phyloP scores from a whole-genome alignment of 2,888 invertebrate species.

The Emmelina monodactyla region DNA sequence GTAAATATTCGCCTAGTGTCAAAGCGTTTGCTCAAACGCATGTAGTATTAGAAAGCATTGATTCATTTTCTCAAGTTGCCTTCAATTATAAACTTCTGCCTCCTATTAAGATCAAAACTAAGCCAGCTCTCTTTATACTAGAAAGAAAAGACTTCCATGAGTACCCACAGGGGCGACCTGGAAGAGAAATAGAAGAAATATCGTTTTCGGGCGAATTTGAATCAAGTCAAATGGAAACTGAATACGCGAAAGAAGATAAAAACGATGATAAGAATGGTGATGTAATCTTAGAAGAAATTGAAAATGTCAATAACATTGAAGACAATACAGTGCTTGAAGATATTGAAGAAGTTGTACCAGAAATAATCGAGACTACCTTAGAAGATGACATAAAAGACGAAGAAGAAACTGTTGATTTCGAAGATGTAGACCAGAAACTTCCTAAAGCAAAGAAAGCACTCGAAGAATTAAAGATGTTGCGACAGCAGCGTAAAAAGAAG shows the following conservation, averaged over 20 bases:
- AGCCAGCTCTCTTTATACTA: slow-evolving; percentile 82
- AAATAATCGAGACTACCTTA: slow-evolving; percentile 15
- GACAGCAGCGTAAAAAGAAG: slow-evolving; percentile 46
- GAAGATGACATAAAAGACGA: too few relatives aligned
- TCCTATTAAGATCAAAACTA: slow-evolving; percentile 82
- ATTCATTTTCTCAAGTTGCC: slow-evolving; percentile 83
- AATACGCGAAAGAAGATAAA: slow-evolving; percentile 12
- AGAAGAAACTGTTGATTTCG: slow-evolving; percentile 15
- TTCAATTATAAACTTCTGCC: slow-evolving; percentile 81
- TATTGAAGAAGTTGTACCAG: slow-evolving; percentile 11
- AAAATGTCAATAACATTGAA: slow-evolving; percentile 15
- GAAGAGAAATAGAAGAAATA: slow-evolving; percentile 15
- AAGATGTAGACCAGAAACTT: slow-evolving; percentile 21
- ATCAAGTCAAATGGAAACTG: slow-evolving; percentile 15
- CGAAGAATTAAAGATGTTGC: slow-evolving; percentile 34
- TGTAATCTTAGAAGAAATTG: slow-evolving; percentile 12
- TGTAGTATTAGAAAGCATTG: slow-evolving; percentile 76
- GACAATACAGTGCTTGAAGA: slow-evolving; percentile 7
- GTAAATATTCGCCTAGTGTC: slow-evolving; percentile 78
- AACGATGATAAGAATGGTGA: slow-evolving; percentile 4
- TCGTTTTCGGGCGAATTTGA: slow-evolving; percentile 11
- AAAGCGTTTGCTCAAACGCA: slow-evolving; percentile 77
- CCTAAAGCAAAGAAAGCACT: slow-evolving; percentile 32
- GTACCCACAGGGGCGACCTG: slow-evolving; percentile 36
- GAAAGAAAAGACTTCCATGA: slow-evolving; percentile 69